These are phyloP conservation scores for Andricus quercusramuli DNA, from an alignment of 2,888 invertebrate species.

Conservation along the genomic window DNA sequence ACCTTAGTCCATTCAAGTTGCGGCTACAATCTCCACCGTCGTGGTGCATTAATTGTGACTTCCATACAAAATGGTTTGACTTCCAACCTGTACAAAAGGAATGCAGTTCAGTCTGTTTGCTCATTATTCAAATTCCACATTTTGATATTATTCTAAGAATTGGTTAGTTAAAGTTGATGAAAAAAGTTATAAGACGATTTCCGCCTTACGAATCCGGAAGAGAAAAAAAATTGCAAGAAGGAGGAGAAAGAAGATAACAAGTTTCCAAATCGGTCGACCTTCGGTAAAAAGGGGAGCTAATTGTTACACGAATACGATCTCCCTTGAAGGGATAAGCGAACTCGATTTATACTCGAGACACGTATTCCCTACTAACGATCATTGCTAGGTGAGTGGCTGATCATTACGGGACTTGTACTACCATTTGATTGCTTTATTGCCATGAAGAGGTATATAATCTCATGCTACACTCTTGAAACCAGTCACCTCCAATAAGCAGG, in stretches of 20 bases:
- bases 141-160: background rate
- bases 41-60: slow-evolving; percentile 50
- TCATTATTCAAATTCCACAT: background rate
- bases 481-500: background rate
- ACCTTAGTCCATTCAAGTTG: slow-evolving; percentile 51
- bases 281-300: background rate
- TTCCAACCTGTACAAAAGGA: slow-evolving; percentile 11
- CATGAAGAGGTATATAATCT: background rate
- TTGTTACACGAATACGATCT: background rate
- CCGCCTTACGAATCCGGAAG: background rate
- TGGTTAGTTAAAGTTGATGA: background rate
- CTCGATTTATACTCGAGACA: background rate
- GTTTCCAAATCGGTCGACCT: slow-evolving; percentile 4
- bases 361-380: background rate
- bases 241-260: background rate
- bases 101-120: background rate
- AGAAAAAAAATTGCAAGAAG: background rate
- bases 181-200: background rate
- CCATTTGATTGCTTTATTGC: slow-evolving; percentile 13
- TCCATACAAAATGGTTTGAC: slow-evolving; percentile 47
- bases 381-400: background rate
- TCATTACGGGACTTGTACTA: background rate
- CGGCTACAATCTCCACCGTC: slow-evolving; percentile 44
- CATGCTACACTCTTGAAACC: background rate
- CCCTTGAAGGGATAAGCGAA: background rate